A percentile compares a stretch with the other conserved stretches of the same genome.
phyloP scores from a whole-genome alignment of 2,888 invertebrate species.

The Andrena camellia region DNA sequence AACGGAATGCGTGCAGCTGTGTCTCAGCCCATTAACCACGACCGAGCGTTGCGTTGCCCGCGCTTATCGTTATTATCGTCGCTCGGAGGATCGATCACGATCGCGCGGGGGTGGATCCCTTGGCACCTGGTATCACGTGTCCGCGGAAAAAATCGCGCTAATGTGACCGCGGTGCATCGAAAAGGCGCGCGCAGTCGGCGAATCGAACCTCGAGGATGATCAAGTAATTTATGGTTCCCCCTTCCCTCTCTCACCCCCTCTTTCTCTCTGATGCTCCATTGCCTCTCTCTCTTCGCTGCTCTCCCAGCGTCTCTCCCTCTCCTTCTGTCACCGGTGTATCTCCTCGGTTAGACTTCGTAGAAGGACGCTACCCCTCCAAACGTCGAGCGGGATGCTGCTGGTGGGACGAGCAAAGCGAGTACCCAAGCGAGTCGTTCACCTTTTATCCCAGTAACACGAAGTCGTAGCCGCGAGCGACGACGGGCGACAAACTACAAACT shows the following conservation, averaged over 20 bases:
- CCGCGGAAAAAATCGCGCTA: slow-evolving; percentile 56
- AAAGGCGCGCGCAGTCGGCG: slow-evolving; percentile 59
- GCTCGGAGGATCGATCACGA: slow-evolving; percentile 26
- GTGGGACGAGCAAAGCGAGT: slow-evolving; percentile 75
- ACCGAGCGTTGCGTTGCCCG: neutral
- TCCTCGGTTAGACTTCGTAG: slow-evolving; percentile 74
- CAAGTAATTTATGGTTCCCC: slow-evolving; percentile 69
- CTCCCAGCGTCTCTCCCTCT: slow-evolving; percentile 11
- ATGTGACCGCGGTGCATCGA: slow-evolving; percentile 55
- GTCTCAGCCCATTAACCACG: slow-evolving; percentile 20
- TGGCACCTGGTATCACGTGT: slow-evolving; percentile 18
- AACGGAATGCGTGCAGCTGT: neutral
- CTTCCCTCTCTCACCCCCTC: slow-evolving; percentile 23
- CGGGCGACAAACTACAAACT: slow-evolving; percentile 80
- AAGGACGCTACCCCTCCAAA: slow-evolving; percentile 80
- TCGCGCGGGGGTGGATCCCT: slow-evolving; percentile 11
- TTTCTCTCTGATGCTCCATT: neutral
- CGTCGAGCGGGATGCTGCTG: slow-evolving; percentile 80
- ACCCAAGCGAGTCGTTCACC: slow-evolving; percentile 84
- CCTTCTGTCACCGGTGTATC: slow-evolving; percentile 37
- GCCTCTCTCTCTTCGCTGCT: slow-evolving; percentile 22
- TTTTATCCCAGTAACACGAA: slow-evolving; percentile 85
- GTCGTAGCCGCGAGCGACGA: slow-evolving; percentile 80
- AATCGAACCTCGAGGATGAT: slow-evolving; percentile 73
- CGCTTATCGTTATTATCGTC: slow-evolving; percentile 33